Evolutionary conservation across 2,113 vertebrate genomes (phyloP), one percentile per base, ranked within the genome.

Genomic region (Microcebus murinus): DNA sequence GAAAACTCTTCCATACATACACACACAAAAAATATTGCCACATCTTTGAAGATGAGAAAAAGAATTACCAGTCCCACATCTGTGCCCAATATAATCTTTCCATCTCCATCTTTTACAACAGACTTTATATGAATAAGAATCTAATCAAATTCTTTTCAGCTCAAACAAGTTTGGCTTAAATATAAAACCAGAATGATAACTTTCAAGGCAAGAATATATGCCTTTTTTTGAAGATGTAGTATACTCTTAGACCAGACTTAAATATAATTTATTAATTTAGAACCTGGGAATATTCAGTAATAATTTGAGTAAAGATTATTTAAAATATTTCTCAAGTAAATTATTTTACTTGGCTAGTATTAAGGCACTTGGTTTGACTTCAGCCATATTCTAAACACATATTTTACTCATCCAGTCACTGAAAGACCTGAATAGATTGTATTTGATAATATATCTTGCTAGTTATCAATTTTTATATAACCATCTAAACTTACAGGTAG

Each of bases 91-190:
- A 45, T 1, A 18, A 31, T 6, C 13, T 50, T 48, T 42, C 27
- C n/a, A 13, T 42, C 4, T 9, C 8, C 0, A 0, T 2, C 6
- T 10, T 85, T 27, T 76, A 25, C 14, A 29, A 29, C 0, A 59
- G 13, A 39, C 10, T 17, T 67, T 65, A 6, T 6, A 12, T 20
- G 0, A 39, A 4, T 55, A 87, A 95, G 8, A 82, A 68, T 63
- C 57, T 36, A 6, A 1, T 34, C 65, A 31, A 20, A 27, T 89
- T 73, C 10, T 92, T 14, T 81, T 95, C 2, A 27, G 34, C 39
- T 67, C 55, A 73, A 80, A 79, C 18, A 92, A 73, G 13, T 80
- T 88, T 89, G 36, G 34, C 42, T 90, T 88, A 82, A 82, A n/a
- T 45, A 45, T 67, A 74, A 82, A 91, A 31, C 10, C 34, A 91